Evolutionary conservation across 1,140 invertebrate species (phyloP).

Genomic region (Temnothorax nylanderi): DNA sequence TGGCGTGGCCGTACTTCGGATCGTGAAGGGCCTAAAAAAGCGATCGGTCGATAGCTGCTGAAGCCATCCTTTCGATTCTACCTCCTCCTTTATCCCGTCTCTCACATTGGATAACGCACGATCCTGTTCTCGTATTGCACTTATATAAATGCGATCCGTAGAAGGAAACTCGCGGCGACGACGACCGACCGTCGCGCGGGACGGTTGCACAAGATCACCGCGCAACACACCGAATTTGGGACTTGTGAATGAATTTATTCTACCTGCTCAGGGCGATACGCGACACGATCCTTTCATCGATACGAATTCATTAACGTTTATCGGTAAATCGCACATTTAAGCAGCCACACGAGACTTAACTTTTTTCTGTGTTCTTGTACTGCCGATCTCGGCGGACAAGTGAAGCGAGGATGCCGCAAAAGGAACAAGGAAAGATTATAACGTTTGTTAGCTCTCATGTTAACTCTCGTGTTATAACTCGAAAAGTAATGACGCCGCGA

Average conservation of each 20-base stretch:
- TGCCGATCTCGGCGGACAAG: not conserved
- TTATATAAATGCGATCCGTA: constrained; percentile 59
- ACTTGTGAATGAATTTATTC: constrained; percentile 51
- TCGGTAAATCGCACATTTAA: constrained; percentile 9
- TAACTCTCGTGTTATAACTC: not conserved
- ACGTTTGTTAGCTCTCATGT: not conserved
- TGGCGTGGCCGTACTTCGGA: not conserved
- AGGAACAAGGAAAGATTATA: constrained; percentile 22
- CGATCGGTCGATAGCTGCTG: constrained; percentile 43
- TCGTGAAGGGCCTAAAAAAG: constrained; percentile 42
- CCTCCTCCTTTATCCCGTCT: constrained; percentile 2
- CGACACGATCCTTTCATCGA: constrained; percentile 19
- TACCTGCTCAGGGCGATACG: not conserved
- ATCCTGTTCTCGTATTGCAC: constrained; percentile 23
- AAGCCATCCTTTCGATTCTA: constrained; percentile 48
- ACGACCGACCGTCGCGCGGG: constrained; percentile 10
- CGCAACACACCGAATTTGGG: constrained; percentile 65
- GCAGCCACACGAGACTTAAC: not conserved
- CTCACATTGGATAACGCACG: constrained; percentile 33
- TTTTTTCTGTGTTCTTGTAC: constrained; percentile 20
- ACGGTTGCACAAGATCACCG: constrained; percentile 2
- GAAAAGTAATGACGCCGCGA: constrained; percentile 28
- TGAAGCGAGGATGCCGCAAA: constrained; percentile 1
- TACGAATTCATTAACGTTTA: not conserved
- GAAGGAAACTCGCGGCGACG: constrained; percentile 60